Evolutionary conservation across 2,113 vertebrate genomes (phyloP).

Genomic region (Caranx ignobilis): DNA sequence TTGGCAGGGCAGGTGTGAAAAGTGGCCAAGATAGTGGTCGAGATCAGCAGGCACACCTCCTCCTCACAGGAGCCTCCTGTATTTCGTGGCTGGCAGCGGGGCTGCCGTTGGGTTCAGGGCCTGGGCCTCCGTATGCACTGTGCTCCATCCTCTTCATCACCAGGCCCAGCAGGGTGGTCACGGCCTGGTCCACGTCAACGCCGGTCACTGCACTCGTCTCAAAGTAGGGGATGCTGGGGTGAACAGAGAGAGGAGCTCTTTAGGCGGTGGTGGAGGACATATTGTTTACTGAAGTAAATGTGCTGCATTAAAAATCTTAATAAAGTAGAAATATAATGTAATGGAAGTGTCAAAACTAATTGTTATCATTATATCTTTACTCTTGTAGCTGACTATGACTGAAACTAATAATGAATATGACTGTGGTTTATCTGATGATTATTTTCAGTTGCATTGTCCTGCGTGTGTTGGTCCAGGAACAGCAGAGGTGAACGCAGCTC

Average conservation of each 20-base stretch:
- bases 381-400: no score
- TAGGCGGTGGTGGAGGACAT: not conserved
- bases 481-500: not conserved
- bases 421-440: no score
- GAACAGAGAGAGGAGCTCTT: not conserved
- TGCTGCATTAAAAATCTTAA: no score
- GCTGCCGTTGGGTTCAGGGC: slow-evolving; percentile 84
- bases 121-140: slow-evolving; percentile 84
- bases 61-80: slow-evolving; percentile 49
- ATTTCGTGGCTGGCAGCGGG: slow-evolving; percentile 66
- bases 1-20: not conserved
- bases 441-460: no score
- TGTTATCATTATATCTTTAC: no score
- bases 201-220: slow-evolving; percentile 94
- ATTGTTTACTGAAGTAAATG: not conserved
- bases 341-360: no score
- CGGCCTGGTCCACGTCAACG: slow-evolving; percentile 88
- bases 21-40: not conserved
- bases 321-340: no score
- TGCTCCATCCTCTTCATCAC: slow-evolving; percentile 98
- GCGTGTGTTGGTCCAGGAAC: no score
- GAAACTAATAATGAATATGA: no score
- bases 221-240: slow-evolving; percentile 91
- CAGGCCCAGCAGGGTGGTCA: slow-evolving; percentile 90
- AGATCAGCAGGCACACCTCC: slow-evolving; percentile 69